These are phyloP conservation scores for Sarcophaga rosellei DNA, from an alignment of 2,888 invertebrate species.

Conservation along the genomic window DNA sequence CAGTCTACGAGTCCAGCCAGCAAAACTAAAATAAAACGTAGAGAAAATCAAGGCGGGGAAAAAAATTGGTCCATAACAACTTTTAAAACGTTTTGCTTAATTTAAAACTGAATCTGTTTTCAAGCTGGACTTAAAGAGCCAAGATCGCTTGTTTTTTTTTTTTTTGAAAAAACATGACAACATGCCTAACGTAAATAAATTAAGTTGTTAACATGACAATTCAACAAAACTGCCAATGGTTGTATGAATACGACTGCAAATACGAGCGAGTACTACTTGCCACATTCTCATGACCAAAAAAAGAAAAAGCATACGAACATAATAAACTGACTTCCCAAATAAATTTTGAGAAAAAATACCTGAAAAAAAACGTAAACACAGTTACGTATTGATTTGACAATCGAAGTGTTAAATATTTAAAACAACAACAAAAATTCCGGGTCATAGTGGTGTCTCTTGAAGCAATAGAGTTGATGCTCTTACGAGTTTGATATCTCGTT, in stretches of 20 bases:
- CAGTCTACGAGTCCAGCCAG: background rate
- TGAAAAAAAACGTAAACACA: background rate
- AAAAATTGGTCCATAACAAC: slow-evolving; percentile 16
- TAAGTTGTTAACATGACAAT: slow-evolving; percentile 81
- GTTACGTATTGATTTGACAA: background rate
- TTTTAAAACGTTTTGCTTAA: background rate
- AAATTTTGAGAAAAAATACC: background rate
- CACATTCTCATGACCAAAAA: slow-evolving; percentile 5
- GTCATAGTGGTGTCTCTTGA: too few relatives aligned
- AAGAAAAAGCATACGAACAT: background rate
- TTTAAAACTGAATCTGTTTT: background rate
- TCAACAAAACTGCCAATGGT: slow-evolving; percentile 75
- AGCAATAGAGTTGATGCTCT: too few relatives aligned
- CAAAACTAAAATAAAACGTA: too few relatives aligned
- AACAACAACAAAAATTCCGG: background rate
- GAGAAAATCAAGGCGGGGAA: background rate
- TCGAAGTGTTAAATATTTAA: background rate
- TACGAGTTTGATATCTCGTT: too few relatives aligned
- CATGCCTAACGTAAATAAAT: slow-evolving; percentile 76
- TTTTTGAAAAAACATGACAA: slow-evolving; percentile 68
- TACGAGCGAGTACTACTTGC: slow-evolving; percentile 18
- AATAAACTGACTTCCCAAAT: background rate
- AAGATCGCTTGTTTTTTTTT: slow-evolving; percentile 19
- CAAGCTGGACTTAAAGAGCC: background rate
- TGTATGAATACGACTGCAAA: slow-evolving; percentile 13